Base-by-base conservation (phyloP, 2,113 vertebrate genomes). In the Reinhardtius hippoglossoides region DNA sequence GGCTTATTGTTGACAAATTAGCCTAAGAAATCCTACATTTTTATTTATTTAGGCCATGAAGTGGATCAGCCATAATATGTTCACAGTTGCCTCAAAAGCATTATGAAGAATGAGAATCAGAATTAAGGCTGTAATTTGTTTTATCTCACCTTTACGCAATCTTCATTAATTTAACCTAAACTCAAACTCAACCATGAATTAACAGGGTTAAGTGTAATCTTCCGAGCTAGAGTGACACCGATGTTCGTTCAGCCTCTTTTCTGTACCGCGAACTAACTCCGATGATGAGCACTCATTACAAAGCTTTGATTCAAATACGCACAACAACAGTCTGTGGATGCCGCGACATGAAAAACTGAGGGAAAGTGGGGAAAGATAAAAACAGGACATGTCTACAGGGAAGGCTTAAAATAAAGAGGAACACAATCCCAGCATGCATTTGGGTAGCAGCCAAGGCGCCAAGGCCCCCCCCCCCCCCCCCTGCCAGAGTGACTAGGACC, bases 301-400 rank as follows among this genome's bases (percentile, higher is more conserved):
- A 85, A 81, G 67, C 54, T 1, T 26, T 56, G 69, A 71, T 20
- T 37, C 20, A 59, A 65, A 78, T 46, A 61, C 26, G 31, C 78
- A 76, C 73, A 85, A 59, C 46, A 50, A 79, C 74, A 80, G 64
- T 85, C 59, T 70, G 80, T n/a, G 85, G 77, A 91, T 50, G 40
- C 23, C 16, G 23, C 71, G 84, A 90, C 78, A 84, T 52, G 81
- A 66, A 89, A 82, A 88, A 58, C 78, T 23, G 79, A 80, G 67
- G 77, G 52, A 91, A 85, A 87, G 76, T 71, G 77, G 76, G 71
- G 74, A 87, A 62, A 31, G 4, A 72, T 71, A 76, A 92, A 94
- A 93, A 93, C 93, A 91, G 94, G 94, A 93, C 94, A 94, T 92
- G 94, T 94, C 94, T 94, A 89, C 87, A 94, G 94, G 93, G 94